phyloP scores from a whole-genome alignment of 2,888 invertebrate genomes.

The Cryptus viduatorius region DNA sequence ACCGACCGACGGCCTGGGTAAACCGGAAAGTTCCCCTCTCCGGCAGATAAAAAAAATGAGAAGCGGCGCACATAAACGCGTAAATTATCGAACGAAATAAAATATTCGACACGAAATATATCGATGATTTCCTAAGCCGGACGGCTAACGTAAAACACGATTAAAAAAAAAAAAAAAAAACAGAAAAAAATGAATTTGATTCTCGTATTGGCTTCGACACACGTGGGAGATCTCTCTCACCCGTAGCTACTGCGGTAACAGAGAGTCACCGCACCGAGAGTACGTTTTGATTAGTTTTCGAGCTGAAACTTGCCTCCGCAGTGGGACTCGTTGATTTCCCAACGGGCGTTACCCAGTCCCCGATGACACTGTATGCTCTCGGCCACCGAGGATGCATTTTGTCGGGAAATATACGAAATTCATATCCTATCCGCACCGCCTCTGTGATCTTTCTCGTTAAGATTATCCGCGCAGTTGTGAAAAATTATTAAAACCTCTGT shows the following conservation, averaged over 20 bases:
- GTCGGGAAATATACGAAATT: conserved; percentile 47
- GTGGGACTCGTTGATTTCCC: conserved; percentile 58
- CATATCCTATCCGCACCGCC: neutral
- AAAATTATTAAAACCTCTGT: neutral
- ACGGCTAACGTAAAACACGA: neutral
- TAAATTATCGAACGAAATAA: neutral
- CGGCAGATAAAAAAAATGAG: conserved; percentile 34
- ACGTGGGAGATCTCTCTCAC: conserved; percentile 14
- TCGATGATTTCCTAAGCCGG: neutral
- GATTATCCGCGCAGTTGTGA: neutral
- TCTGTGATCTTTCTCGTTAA: neutral
- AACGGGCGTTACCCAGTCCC: conserved; percentile 36
- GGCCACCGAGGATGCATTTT: conserved; percentile 11
- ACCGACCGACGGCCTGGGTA: conserved; percentile 6
- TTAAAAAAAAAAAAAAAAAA: neutral
- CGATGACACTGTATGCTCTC: conserved; percentile 10
- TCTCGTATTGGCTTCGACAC: conserved; percentile 14
- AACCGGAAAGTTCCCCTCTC: conserved; percentile 33
- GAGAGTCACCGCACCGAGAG: conserved; percentile 31
- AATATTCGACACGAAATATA: too few relatives aligned
- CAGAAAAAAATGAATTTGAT: neutral
- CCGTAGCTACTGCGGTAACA: neutral
- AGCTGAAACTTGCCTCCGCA: conserved; percentile 36
- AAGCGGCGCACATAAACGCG: neutral
- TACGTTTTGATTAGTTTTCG: conserved; percentile 58